phyloP scores from a whole-genome alignment of 2,113 vertebrate species.

The Podarcis muralis region DNA sequence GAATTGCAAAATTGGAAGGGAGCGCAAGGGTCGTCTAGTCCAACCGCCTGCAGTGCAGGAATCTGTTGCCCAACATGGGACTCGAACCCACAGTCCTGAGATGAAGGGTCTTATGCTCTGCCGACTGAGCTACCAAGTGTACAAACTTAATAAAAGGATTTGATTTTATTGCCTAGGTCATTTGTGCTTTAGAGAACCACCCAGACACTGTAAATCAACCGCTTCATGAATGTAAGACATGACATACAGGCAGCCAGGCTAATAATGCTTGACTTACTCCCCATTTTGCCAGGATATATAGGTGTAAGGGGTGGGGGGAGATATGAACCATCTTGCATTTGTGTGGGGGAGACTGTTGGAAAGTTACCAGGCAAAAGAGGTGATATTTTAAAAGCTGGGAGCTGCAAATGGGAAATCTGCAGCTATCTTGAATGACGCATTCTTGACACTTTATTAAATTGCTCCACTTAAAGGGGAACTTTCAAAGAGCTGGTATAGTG shows the following conservation, averaged over 20 bases:
- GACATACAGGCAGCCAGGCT: constrained; percentile 1
- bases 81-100: too few relatives aligned
- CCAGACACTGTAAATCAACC: constrained; percentile 18
- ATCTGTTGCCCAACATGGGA: too few relatives aligned
- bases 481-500: not conserved
- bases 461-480: not conserved
- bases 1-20: too few relatives aligned
- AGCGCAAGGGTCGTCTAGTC: too few relatives aligned
- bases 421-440: not conserved
- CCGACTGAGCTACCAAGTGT: too few relatives aligned
- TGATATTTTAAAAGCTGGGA: constrained; percentile 5
- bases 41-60: too few relatives aligned
- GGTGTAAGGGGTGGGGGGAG: not conserved
- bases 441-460: constrained; percentile 12
- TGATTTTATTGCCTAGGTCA: not conserved
- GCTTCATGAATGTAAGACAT: not conserved
- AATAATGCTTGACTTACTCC: constrained; percentile 25
- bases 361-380: constrained; percentile 8
- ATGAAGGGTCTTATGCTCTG: too few relatives aligned
- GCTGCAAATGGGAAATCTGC: not conserved
- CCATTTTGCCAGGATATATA: not conserved
- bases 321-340: not conserved
- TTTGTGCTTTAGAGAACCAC: not conserved
- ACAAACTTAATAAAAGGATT: too few relatives aligned
- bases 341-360: not conserved